These are phyloP conservation scores for Xiphophorus couchianus DNA, from an alignment of 2,113 vertebrate genomes.

Conservation along the genomic window DNA sequence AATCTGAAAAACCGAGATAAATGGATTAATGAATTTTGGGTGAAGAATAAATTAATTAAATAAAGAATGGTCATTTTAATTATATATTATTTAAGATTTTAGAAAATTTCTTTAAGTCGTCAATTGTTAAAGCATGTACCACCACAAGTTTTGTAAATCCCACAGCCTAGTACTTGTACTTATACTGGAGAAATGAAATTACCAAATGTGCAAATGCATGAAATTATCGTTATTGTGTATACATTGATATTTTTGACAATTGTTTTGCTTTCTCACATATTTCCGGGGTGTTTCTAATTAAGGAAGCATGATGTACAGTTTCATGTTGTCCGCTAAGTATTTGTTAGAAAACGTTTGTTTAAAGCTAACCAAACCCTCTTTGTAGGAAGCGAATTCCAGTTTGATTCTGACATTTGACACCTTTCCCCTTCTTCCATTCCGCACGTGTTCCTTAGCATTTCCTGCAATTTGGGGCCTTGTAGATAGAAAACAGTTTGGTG, in stretches of 20 bases:
- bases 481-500: slow-evolving; percentile 49
- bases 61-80: no score
- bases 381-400: slow-evolving; percentile 64
- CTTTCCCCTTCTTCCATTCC: slow-evolving; percentile 37
- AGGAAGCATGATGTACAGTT: neutral
- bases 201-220: neutral
- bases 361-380: slow-evolving; percentile 46
- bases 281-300: neutral
- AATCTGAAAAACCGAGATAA: no score
- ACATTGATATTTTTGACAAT: neutral
- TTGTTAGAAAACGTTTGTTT: slow-evolving; percentile 40
- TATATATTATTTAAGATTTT: no score
- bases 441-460: slow-evolving; percentile 73
- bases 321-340: neutral
- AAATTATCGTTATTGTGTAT: neutral
- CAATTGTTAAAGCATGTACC: neutral
- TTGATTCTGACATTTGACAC: slow-evolving; percentile 65
- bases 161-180: neutral
- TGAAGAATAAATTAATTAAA: no score
- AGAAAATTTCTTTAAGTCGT: no score
- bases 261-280: neutral
- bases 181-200: neutral
- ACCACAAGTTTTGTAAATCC: no score
- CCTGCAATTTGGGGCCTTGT: slow-evolving; percentile 72
- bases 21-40: no score